Base-by-base conservation (phyloP, 2,113 vertebrate species). In the Rhea pennata region DNA sequence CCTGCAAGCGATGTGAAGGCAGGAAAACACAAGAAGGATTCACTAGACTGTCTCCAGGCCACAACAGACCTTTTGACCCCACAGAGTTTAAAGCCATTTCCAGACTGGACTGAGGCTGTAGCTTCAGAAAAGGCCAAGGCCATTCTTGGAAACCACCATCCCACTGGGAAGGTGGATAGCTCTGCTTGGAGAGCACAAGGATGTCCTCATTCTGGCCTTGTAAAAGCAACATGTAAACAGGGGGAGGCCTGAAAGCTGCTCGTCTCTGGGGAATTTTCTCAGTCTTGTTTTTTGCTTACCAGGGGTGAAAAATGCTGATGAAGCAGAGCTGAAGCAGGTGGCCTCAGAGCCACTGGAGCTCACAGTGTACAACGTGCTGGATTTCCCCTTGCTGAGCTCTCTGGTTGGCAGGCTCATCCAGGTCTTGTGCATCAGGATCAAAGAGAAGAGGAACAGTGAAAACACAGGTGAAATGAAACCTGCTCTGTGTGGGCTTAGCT, bases 281-380 rank as follows among this genome's bases (percentile, higher is more conserved):
- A 84, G 31, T 6, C 27, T 10, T 0, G 0, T 14, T 53, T n/a
- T 90, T 17, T n/a, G n/a, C 53, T 36, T 29, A 64, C 16, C 95
- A 99, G 99, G 99, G 7, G 99, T 99, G 90, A 99, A 99, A 97
- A 99, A 99, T 0, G 99, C 99, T 0, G 99, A 99, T 0, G 99
- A 99, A 92, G 98, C 98, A 0, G 99, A 99, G 95, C 93, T 99
- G 95, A 98, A 97, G 88, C 98, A 99, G 48, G 98, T 99, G 88
- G 99, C 99, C 0, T 99, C 99, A 0, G 98, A 98, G 72, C 99
- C 99, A 0, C 96, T 99, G 92, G 99, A 99, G 80, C 94, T 99
- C 73, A 99, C 99, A 0, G 98, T 99, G 5, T 99, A 99, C 98
- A 99, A 98, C 0, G 99, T 99, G 56, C 98, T 98, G 69, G 99